These are phyloP conservation scores for Florisuga fusca DNA, from an alignment of 2,797 vertebrate genomes.

Conservation along the genomic window DNA sequence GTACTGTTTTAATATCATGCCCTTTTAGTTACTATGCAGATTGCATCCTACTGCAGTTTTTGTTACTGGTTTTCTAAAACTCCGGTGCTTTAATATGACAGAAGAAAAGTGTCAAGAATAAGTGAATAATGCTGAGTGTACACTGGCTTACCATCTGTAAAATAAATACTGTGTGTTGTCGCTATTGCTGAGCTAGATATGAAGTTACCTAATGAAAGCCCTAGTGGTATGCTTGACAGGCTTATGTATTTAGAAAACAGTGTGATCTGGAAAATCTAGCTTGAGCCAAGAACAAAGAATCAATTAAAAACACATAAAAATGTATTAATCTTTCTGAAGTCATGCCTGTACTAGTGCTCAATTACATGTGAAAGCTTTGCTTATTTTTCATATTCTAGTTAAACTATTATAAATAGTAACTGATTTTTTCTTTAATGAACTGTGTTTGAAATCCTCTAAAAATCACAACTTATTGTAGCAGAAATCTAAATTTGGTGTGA, in stretches of 20 bases:
- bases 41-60: not conserved
- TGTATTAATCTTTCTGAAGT: not conserved
- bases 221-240: not conserved
- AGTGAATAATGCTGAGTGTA: not conserved
- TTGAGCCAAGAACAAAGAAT: not conserved
- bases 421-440: not conserved
- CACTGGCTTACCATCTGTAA: not conserved
- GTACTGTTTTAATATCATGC: not conserved
- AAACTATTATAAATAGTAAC: not conserved
- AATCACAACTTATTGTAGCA: not conserved
- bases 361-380: not conserved
- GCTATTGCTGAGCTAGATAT: not conserved
- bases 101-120: not conserved
- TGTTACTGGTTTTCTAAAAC: not conserved
- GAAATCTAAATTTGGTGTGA: not conserved
- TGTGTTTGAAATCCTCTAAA: not conserved
- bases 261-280: not conserved
- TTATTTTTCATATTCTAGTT: not conserved
- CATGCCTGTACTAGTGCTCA: not conserved
- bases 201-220: not conserved
- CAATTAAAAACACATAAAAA: not conserved
- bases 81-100: not conserved
- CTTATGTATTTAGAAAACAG: not conserved
- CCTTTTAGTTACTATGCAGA: not conserved
- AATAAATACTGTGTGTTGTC: not conserved